Evolutionary conservation across 2,888 invertebrate genomes (phyloP), one percentile per base, ranked within the genome.

Genomic region (Acrobasis repandana): DNA sequence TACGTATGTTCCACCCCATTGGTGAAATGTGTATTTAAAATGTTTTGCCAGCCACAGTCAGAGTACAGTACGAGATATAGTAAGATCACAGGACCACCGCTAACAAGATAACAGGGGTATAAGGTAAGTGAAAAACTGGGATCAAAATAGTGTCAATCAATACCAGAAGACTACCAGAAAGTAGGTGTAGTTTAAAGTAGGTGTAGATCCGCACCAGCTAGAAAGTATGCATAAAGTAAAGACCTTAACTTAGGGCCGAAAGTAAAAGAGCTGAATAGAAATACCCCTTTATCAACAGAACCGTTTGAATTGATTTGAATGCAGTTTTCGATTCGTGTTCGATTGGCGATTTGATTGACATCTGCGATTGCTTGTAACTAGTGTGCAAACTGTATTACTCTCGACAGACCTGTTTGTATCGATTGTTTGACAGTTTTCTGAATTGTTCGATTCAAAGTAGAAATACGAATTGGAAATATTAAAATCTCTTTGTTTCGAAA

Each of bases 301-400:
- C 36, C 28, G 28, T 46, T 51, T 43, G 33, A 20, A 56, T 46
- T 36, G 15, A n/a, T 50, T 33, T 46, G 43, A n/a, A 56, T 50
- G 48, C 14, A 58, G 57, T 49, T 58, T 58, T 58, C 49, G 10
- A 57, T 48, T 57, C 6, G 34, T 9, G 33, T 10, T 18, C 49
- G 49, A 58, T 58, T 58, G 58, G 15, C 36, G 54, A 54, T 36
- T 54, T 54, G 54, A 54, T 54, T 54, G 54, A 54, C 54, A 38
- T 36, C 54, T 54, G 54, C 6, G 36, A 38, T 36, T 54, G 36
- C 9, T 18, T 0, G 38, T 43, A 43, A 16, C 28, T 28, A 50
- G 50, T 2, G 16, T 15, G 18, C 1, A 54, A 54, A 54, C 38
- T 38, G 36, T 9, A 28, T 51, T 34, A 51, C 36, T 36, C 33